Percentiles rank a stretch among this genome's conserved stretches.
These are phyloP conservation scores for Dicaeum eximium DNA, from an alignment of 2,113 vertebrate species.

Conservation along the genomic window DNA sequence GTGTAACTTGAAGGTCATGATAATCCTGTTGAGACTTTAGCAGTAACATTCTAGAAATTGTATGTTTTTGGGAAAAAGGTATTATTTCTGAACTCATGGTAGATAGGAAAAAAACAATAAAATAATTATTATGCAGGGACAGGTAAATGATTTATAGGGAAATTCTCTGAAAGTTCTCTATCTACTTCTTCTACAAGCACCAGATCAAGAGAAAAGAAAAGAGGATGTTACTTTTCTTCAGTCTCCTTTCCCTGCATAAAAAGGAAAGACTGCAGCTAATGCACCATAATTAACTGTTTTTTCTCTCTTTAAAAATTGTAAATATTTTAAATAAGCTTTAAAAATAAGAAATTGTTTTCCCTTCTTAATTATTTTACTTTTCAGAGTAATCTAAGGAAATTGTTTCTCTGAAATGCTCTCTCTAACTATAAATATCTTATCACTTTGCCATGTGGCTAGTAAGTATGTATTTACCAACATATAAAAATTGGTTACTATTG, in stretches of 20 bases:
- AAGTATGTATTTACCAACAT: neutral
- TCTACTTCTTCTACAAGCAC: neutral
- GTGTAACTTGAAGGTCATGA: neutral
- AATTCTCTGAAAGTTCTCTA: neutral
- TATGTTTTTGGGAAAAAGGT: rapidly evolving
- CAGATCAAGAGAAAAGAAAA: neutral
- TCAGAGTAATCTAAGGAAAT: neutral
- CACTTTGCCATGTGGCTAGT: neutral
- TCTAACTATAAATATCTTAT: neutral
- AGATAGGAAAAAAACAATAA: neutral
- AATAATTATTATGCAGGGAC: neutral
- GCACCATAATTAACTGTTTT: neutral
- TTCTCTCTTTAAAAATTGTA: neutral
- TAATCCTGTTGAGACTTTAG: neutral
- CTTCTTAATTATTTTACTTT: neutral
- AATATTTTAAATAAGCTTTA: neutral
- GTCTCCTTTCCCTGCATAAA: neutral
- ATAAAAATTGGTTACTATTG: neutral
- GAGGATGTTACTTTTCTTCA: neutral
- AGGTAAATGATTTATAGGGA: neutral
- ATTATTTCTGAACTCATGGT: neutral
- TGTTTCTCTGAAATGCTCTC: neutral
- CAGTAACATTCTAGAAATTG: neutral
- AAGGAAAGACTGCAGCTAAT: neutral
- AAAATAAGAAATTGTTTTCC: neutral